Percentiles rank a stretch among this genome's conserved stretches.
phyloP scores from a whole-genome alignment of 2,797 vertebrate species.

The Lophotriccus pileatus region DNA sequence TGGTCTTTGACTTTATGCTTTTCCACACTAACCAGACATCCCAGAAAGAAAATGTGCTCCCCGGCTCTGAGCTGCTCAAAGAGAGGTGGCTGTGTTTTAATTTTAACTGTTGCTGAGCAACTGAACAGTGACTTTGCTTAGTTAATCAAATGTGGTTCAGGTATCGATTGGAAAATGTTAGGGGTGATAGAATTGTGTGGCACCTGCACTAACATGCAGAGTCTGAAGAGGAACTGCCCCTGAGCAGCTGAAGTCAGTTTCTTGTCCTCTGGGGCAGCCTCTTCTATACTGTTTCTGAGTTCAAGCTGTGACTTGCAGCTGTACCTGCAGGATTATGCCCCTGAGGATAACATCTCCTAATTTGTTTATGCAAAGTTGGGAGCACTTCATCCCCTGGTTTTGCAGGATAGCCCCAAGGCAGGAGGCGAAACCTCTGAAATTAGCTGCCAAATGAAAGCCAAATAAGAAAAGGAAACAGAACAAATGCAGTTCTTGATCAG shows the following conservation, averaged over 20 bases:
- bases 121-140: neutral
- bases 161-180: neutral
- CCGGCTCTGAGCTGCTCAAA: neutral
- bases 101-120: neutral
- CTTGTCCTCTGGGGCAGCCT: neutral
- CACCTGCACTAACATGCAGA: neutral
- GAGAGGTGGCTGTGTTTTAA: neutral
- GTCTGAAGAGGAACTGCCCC: neutral
- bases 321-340: neutral
- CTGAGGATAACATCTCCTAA: neutral
- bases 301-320: neutral
- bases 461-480: neutral
- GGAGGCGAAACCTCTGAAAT: neutral
- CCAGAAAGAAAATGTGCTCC: neutral
- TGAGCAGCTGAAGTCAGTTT: neutral
- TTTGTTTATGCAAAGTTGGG: neutral
- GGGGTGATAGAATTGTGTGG: neutral
- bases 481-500: neutral
- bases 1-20: neutral
- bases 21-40: neutral
- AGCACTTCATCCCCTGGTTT: neutral
- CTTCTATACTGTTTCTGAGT: fast-evolving
- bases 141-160: neutral
- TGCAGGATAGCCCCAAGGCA: neutral
- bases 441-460: neutral